These are phyloP conservation scores for Lithodes maja DNA, from an alignment of 2,888 invertebrate species.

Conservation along the genomic window DNA sequence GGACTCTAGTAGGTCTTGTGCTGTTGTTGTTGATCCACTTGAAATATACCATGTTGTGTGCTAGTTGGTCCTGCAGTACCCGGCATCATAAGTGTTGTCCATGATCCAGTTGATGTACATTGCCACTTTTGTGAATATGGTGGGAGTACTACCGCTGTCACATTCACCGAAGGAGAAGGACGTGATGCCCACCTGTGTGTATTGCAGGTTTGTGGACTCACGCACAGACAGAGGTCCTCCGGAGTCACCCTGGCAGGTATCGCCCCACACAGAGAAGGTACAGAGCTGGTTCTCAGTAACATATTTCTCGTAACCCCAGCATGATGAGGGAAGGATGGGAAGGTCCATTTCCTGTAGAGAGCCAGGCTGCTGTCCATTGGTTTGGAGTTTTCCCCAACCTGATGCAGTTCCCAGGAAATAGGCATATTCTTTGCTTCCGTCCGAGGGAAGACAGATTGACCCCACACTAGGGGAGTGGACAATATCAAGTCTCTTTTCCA, in stretches of 20 bases:
- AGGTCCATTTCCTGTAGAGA: constrained; percentile 11
- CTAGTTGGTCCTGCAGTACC: background rate
- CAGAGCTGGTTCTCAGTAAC: constrained; percentile 77
- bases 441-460: constrained; percentile 39
- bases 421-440: background rate
- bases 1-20: too few relatives aligned
- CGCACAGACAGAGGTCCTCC: constrained; percentile 25
- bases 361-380: background rate
- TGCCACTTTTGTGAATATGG: background rate
- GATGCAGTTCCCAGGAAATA: background rate
- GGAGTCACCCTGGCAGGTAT: constrained; percentile 79
- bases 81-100: background rate
- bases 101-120: background rate
- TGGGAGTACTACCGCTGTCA: background rate
- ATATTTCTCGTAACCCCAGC: background rate
- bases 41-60: too few relatives aligned
- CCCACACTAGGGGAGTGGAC: constrained; percentile 13
- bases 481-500: constrained; percentile 24
- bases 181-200: constrained; percentile 9
- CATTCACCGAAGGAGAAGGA: constrained; percentile 5
- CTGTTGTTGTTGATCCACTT: too few relatives aligned
- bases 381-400: constrained; percentile 12
- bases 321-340: constrained; percentile 9
- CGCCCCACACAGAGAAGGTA: constrained; percentile 84
- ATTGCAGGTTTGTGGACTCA: background rate